Evolutionary conservation across 2,888 invertebrate species (phyloP).

Genomic region (Lycophotia porphyrea): DNA sequence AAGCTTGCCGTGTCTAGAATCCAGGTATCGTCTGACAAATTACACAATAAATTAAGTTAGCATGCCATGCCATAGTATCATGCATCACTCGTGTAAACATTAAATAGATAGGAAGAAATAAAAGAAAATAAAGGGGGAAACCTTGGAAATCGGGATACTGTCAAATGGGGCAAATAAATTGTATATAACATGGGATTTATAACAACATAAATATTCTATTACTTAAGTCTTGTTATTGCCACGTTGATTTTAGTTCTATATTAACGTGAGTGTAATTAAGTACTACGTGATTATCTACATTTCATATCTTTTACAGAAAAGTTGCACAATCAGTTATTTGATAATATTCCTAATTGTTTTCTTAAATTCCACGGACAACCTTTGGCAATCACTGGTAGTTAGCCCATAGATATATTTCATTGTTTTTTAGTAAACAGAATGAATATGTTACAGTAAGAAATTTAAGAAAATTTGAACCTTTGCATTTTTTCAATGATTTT

Average conservation of each 20-base stretch:
- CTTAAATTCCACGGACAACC: constrained; percentile 20
- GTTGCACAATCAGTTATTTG: constrained; percentile 37
- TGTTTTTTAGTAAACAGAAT: not conserved
- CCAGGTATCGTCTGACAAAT: constrained; percentile 90
- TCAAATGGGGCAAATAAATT: constrained; percentile 62
- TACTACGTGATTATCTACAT: constrained; percentile 70
- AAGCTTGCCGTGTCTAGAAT: constrained; percentile 87
- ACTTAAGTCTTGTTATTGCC: constrained; percentile 56
- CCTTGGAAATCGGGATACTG: constrained; percentile 54
- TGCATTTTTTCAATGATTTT: not conserved
- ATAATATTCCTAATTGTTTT: constrained; percentile 17
- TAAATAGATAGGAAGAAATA: constrained; percentile 70
- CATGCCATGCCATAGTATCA: constrained; percentile 89
- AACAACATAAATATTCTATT: constrained; percentile 48
- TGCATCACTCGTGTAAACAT: constrained; percentile 82
- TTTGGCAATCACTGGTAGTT: not conserved
- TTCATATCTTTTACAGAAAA: constrained; percentile 41
- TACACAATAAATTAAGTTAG: constrained; percentile 87
- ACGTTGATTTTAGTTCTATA: constrained; percentile 64
- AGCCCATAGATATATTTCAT: not conserved
- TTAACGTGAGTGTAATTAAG: constrained; percentile 60
- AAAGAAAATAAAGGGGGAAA: constrained; percentile 65
- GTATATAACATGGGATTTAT: constrained; percentile 57
- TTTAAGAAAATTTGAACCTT: not conserved
- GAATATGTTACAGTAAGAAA: not conserved